Evolutionary conservation across 1,140 invertebrate species (phyloP).

Genomic region (Pseudomyrmex concolor): DNA sequence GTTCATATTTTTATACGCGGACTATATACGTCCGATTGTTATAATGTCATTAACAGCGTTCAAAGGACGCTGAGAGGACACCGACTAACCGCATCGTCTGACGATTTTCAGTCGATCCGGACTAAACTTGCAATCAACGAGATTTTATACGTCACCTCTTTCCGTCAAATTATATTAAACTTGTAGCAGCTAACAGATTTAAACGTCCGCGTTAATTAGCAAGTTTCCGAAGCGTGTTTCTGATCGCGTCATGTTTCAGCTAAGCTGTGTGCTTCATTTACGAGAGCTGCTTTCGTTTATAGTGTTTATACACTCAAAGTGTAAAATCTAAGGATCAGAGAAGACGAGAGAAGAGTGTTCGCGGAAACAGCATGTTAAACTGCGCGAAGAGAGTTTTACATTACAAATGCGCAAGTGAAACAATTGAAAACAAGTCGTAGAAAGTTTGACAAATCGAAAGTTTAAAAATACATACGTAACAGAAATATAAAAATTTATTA

Average conservation of each 20-base stretch:
- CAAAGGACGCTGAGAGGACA: not conserved
- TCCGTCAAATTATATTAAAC: constrained; percentile 30
- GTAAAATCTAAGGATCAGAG: not conserved
- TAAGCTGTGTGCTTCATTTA: not conserved
- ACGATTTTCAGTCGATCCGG: not conserved
- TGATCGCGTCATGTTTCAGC: constrained; percentile 1
- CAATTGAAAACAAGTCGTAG: not conserved
- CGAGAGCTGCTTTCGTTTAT: constrained; percentile 8
- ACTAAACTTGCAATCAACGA: constrained; percentile 34
- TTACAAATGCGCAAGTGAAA: not conserved
- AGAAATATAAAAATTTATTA: not conserved
- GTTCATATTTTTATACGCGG: too few species aligned
- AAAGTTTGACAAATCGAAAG: too few species aligned
- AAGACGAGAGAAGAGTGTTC: not conserved
- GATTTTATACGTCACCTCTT: not conserved
- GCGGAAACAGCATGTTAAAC: not conserved
- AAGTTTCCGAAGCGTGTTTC: constrained; percentile 15
- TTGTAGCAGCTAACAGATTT: constrained; percentile 15
- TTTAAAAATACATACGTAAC: not conserved
- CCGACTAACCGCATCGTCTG: not conserved
- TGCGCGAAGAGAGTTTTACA: not conserved
- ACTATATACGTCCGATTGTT: too few species aligned
- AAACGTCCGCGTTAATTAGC: constrained; percentile 24
- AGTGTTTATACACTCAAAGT: not conserved
- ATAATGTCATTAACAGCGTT: constrained; percentile 7